phyloP scores from a whole-genome alignment of 1,140 invertebrate genomes.

The Dendrolimus punctatus region DNA sequence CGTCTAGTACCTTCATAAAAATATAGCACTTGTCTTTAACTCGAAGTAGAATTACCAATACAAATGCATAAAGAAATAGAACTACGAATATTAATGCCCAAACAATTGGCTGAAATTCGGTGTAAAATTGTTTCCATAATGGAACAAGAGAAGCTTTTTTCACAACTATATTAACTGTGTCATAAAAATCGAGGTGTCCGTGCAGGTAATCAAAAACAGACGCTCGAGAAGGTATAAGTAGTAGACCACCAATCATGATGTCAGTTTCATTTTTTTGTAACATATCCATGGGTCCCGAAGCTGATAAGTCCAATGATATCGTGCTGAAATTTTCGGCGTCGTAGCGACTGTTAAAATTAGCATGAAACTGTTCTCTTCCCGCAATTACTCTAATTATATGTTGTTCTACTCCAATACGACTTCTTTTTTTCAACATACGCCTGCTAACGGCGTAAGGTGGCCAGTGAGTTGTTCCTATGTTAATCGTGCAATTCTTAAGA shows the following conservation, averaged over 20 bases:
- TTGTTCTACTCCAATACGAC: slow-evolving; percentile 30
- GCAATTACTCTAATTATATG: slow-evolving; percentile 25
- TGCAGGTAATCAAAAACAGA: slow-evolving; percentile 29
- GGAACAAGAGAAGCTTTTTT: slow-evolving; percentile 24
- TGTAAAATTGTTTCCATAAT: slow-evolving; percentile 28
- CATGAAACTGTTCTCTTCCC: slow-evolving; percentile 31
- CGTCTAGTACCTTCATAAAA: slow-evolving; percentile 14
- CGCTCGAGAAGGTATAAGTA: slow-evolving; percentile 26
- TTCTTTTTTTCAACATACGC: slow-evolving; percentile 1
- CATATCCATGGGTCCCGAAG: slow-evolving; percentile 21
- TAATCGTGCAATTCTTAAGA: slow-evolving; percentile 26
- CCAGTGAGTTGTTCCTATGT: slow-evolving; percentile 22
- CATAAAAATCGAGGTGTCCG: slow-evolving; percentile 24
- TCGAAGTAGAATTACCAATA: slow-evolving; percentile 22
- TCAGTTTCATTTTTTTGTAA: slow-evolving; percentile 30
- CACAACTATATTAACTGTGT: slow-evolving; percentile 33
- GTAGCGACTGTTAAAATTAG: slow-evolving; percentile 24
- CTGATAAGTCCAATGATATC: slow-evolving; percentile 21
- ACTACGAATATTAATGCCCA: slow-evolving; percentile 32
- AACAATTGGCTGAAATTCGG: slow-evolving; percentile 32
- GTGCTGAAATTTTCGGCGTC: slow-evolving; percentile 26
- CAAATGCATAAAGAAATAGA: slow-evolving; percentile 22
- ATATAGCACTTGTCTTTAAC: slow-evolving; percentile 24
- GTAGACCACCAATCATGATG: slow-evolving; percentile 32
- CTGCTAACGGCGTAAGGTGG: slow-evolving; percentile 34